phyloP scores from a whole-genome alignment of 2,888 invertebrate genomes.

The Platycheirus rosarum region DNA sequence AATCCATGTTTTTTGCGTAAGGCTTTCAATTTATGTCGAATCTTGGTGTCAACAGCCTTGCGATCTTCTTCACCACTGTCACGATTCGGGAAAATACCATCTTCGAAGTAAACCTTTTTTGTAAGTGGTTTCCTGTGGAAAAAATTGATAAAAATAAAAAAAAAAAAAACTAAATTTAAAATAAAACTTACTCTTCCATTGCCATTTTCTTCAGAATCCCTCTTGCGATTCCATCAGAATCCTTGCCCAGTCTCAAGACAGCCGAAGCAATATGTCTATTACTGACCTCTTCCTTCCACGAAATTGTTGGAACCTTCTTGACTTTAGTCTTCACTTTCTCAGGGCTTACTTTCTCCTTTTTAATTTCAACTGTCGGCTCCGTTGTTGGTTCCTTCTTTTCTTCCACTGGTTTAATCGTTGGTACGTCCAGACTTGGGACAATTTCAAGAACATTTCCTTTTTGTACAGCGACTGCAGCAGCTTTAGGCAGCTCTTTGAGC shows the following conservation, averaged over 20 bases:
- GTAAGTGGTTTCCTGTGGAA: constrained; percentile 76
- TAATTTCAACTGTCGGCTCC: constrained; percentile 37
- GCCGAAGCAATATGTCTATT: constrained; percentile 76
- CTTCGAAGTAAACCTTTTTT: constrained; percentile 80
- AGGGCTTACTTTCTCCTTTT: constrained; percentile 25
- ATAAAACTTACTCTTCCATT: constrained; percentile 75
- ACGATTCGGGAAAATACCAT: constrained; percentile 79
- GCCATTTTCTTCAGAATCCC: constrained; percentile 75
- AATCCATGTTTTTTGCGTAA: constrained; percentile 76
- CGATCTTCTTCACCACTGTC: constrained; percentile 81
- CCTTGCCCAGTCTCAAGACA: constrained; percentile 76
- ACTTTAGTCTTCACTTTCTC: constrained; percentile 56
- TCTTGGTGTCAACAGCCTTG: constrained; percentile 75
- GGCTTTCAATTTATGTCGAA: constrained; percentile 76
- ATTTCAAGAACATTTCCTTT: constrained; percentile 82
- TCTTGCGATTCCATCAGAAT: constrained; percentile 74
- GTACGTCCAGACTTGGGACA: constrained; percentile 77
- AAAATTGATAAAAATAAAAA: background rate
- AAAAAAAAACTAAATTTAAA: background rate
- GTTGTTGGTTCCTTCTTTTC: constrained; percentile 44
- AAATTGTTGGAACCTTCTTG: constrained; percentile 63
- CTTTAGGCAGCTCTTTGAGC: constrained; percentile 79
- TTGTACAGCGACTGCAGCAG: constrained; percentile 80
- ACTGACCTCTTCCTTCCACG: constrained; percentile 78
- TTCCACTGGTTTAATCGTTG: constrained; percentile 28